Conservation (phyloP, 2,113 vertebrate species). For the Leucopternis melanops region DNA sequence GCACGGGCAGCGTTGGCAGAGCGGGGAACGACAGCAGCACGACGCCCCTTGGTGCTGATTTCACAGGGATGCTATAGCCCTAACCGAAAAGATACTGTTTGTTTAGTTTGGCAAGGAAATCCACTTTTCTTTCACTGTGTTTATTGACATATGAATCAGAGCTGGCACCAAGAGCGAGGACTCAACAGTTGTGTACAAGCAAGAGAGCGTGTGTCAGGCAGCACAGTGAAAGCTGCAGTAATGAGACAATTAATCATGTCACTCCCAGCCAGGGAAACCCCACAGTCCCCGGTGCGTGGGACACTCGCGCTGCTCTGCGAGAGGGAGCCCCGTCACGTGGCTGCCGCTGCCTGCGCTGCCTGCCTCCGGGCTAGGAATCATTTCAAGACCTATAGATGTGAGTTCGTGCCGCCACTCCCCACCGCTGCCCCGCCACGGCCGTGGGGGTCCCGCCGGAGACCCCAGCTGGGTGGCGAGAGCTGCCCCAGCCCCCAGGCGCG, state of each 20-base stretch:
- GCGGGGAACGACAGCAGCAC: accelerated
- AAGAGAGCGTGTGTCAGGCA: conserved; percentile 8
- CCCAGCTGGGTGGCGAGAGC: accelerated
- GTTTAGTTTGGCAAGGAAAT: conserved; percentile 33
- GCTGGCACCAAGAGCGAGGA: conserved; percentile 2
- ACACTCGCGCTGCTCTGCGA: not conserved
- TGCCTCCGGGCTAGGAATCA: too few species aligned
- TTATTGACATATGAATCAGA: conserved; percentile 56
- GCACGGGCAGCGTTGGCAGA: accelerated
- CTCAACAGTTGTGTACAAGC: not conserved
- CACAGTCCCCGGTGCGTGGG: not conserved
- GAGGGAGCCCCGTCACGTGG: not conserved
- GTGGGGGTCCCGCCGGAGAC: accelerated
- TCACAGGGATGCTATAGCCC: not conserved
- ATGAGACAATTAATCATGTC: conserved; percentile 39
- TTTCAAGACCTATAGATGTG: accelerated
- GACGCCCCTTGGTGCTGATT: accelerated
- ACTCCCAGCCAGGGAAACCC: not conserved
- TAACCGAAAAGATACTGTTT: not conserved
- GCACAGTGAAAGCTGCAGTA: conserved; percentile 12
- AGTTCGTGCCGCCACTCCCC: not conserved
- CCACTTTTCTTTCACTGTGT: conserved; percentile 2
- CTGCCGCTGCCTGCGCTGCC: not conserved
- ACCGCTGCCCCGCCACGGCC: accelerated
- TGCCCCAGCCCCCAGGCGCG: accelerated